phyloP scores from a whole-genome alignment of 2,888 invertebrate species.

The Coleophora deauratella region DNA sequence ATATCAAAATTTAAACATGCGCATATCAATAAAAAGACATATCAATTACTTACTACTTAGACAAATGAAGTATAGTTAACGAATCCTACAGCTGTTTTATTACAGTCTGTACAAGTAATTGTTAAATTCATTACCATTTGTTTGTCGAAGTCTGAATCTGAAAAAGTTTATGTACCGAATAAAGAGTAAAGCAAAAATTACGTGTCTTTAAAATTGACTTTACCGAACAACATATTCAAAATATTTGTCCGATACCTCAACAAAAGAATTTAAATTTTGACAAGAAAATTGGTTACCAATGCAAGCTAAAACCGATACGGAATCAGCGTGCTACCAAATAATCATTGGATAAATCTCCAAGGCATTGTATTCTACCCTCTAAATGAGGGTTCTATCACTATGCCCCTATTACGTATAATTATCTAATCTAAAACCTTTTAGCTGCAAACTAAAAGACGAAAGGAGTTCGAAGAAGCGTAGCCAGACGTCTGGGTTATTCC shows the following conservation, averaged over 20 bases:
- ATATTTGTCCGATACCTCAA: neutral
- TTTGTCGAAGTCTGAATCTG: too few relatives aligned
- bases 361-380: conserved; percentile 21
- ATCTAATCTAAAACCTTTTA: conserved; percentile 73
- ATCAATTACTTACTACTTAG: too few relatives aligned
- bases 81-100: too few relatives aligned
- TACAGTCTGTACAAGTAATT: too few relatives aligned
- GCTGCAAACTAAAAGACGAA: conserved; percentile 43
- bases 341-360: conserved; percentile 48
- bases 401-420: conserved; percentile 59
- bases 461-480: conserved; percentile 60
- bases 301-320: conserved; percentile 31
- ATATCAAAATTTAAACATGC: too few relatives aligned
- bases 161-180: too few relatives aligned
- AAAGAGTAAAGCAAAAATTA: too few relatives aligned
- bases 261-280: conserved; percentile 27
- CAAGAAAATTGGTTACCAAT: conserved; percentile 42
- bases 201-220: too few relatives aligned
- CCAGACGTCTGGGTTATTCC: conserved; percentile 12
- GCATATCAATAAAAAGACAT: too few relatives aligned
- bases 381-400: conserved; percentile 41
- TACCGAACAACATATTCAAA: too few relatives aligned
- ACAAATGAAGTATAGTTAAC: too few relatives aligned
- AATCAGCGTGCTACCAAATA: conserved; percentile 52
- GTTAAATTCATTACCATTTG: too few relatives aligned